Conservation (phyloP, 2,113 vertebrate genomes). For the Megaceryle torquata region DNA sequence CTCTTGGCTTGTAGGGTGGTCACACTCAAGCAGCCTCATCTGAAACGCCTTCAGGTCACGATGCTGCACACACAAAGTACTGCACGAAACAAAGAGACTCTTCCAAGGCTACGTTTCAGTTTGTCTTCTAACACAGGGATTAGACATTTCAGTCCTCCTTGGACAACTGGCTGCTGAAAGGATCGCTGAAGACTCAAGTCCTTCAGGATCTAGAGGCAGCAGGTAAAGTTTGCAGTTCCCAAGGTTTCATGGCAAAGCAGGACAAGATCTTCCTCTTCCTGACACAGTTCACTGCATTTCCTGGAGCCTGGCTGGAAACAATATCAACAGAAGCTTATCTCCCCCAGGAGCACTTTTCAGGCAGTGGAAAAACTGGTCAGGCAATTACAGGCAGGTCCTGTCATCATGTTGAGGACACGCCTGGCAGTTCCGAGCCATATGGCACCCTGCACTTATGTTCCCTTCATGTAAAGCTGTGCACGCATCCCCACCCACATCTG, state of each 20-base stretch:
- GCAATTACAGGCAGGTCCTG: constrained; percentile 1
- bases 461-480: not conserved
- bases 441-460: not conserved
- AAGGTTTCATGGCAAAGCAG: not conserved
- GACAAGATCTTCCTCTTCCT: not conserved
- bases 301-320: not conserved
- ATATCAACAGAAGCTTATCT: not conserved
- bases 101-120: not conserved
- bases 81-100: not conserved
- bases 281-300: not conserved
- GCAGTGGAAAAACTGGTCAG: not conserved
- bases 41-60: not conserved
- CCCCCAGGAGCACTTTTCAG: not conserved
- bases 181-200: not conserved
- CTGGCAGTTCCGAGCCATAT: constrained; percentile 5
- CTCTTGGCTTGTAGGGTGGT: not conserved
- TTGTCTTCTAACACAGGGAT: not conserved
- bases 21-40: not conserved
- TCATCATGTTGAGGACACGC: not conserved
- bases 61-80: not conserved
- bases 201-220: not conserved
- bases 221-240: not conserved
- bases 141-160: not conserved
- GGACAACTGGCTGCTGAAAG: not conserved
- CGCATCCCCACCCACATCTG: not conserved